These are phyloP conservation scores for Phthorimaea operculella DNA, from an alignment of 1,140 invertebrate species.

Conservation along the genomic window DNA sequence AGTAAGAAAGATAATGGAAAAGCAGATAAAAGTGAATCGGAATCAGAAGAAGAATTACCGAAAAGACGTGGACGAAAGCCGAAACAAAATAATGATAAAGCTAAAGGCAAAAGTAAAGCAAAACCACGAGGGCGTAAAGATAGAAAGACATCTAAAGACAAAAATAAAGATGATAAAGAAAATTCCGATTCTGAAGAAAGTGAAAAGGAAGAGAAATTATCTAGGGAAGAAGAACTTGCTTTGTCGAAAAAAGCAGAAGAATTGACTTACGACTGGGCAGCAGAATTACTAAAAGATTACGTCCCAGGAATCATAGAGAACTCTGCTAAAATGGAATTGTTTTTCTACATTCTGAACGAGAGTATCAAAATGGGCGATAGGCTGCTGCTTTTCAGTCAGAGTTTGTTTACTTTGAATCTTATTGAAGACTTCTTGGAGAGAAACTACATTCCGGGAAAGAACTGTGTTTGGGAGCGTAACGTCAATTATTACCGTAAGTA, in stretches of 20 bases:
- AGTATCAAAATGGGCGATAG: conserved; percentile 89
- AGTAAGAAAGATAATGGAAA: conserved; percentile 22
- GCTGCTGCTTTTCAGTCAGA: conserved; percentile 96
- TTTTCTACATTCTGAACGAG: conserved; percentile 94
- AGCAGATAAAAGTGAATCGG: conserved; percentile 35
- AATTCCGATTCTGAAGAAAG: conserved; percentile 54
- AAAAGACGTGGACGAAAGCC: conserved; percentile 45
- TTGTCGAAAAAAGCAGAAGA: conserved; percentile 77
- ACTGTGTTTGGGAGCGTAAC: conserved; percentile 86
- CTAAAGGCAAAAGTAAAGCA: conserved; percentile 40
- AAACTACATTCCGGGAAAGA: conserved; percentile 79
- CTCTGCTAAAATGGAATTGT: conserved; percentile 94
- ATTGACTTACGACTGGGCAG: conserved; percentile 88
- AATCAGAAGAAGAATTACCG: conserved; percentile 38
- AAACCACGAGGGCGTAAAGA: conserved; percentile 57
- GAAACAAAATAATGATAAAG: conserved; percentile 44
- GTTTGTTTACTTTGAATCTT: conserved; percentile 94
- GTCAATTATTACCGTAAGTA: conserved; percentile 91
- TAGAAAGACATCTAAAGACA: conserved; percentile 53
- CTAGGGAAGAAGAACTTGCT: conserved; percentile 66
- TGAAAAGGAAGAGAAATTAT: conserved; percentile 70
- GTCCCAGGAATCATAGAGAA: conserved; percentile 90
- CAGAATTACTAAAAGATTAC: conserved; percentile 88
- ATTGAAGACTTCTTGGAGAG: conserved; percentile 94
- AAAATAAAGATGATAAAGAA: conserved; percentile 59